phyloP scores from a whole-genome alignment of 2,888 invertebrate genomes.

The Barypeithes pellucidus region DNA sequence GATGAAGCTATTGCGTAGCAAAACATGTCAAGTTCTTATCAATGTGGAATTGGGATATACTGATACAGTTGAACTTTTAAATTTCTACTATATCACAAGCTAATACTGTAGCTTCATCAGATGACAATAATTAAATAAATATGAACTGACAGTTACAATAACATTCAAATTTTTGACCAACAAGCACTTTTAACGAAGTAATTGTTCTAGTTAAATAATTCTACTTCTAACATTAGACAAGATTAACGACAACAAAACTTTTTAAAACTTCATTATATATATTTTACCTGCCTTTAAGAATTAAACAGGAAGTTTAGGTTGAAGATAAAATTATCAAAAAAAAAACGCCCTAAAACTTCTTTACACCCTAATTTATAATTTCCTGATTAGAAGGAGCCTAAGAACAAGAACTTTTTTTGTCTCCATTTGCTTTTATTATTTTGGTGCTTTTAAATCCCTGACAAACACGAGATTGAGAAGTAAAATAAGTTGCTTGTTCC shows the following conservation, averaged over 20 bases:
- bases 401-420: conserved; percentile 6
- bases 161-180: too few relatives aligned
- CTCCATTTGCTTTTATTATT: conserved; percentile 13
- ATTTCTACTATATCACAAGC: too few relatives aligned
- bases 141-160: too few relatives aligned
- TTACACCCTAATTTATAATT: conserved; percentile 1
- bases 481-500: conserved; percentile 10
- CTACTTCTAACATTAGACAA: too few relatives aligned
- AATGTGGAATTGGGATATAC: too few relatives aligned
- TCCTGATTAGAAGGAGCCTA: background rate
- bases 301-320: background rate
- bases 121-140: too few relatives aligned
- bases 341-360: background rate
- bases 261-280: background rate
- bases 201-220: background rate
- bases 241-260: too few relatives aligned
- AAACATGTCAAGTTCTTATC: too few relatives aligned
- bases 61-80: too few relatives aligned
- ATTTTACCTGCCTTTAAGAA: background rate
- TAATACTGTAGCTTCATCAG: too few relatives aligned
- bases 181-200: too few relatives aligned
- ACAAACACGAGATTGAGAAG: conserved; percentile 1
- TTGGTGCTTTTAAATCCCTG: conserved; percentile 1
- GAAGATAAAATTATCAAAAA: background rate
- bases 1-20: too few relatives aligned